Conservation (phyloP, 1,140 invertebrate species). For the Aphaenogaster ashmeadi region DNA sequence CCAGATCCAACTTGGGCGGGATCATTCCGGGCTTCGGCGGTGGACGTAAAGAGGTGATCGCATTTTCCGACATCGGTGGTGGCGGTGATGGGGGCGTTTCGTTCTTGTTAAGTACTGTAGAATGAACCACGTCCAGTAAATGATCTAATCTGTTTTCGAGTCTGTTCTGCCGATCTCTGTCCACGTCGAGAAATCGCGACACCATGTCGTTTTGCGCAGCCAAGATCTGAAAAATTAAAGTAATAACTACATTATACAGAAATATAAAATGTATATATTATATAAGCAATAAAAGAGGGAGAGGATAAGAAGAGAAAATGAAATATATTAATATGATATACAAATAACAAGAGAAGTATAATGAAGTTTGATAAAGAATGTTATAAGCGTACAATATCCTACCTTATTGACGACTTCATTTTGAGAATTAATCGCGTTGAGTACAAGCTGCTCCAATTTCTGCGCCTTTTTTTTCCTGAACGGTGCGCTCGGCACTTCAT, state of each 20-base stretch:
- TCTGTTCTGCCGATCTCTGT: slow-evolving; percentile 84
- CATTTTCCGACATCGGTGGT: slow-evolving; percentile 66
- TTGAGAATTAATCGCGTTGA: slow-evolving; percentile 85
- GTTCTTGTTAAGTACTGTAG: slow-evolving; percentile 82
- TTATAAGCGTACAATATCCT: slow-evolving; percentile 7
- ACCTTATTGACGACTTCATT: slow-evolving; percentile 86
- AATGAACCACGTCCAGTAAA: slow-evolving; percentile 84
- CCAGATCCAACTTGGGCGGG: slow-evolving; percentile 85
- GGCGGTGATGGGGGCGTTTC: slow-evolving; percentile 11
- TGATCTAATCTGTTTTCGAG: slow-evolving; percentile 84
- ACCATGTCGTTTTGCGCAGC: slow-evolving; percentile 85
- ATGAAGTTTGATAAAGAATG: slow-evolving; percentile 22
- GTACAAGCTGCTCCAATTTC: slow-evolving; percentile 84
- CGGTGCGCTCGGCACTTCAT: slow-evolving; percentile 81
- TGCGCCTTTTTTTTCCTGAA: slow-evolving; percentile 85
- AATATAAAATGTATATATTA: not conserved
- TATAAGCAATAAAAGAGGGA: not conserved
- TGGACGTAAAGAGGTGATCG: slow-evolving; percentile 82
- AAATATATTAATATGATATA: slow-evolving; percentile 28
- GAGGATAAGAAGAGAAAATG: not conserved
- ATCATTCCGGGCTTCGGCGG: slow-evolving; percentile 83
- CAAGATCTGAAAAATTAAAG: slow-evolving; percentile 80
- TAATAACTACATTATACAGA: slow-evolving; percentile 27
- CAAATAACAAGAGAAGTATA: not conserved
- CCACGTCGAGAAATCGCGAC: slow-evolving; percentile 83